phyloP scores from a whole-genome alignment of 2,888 invertebrate genomes.

The Cinara cedri region DNA sequence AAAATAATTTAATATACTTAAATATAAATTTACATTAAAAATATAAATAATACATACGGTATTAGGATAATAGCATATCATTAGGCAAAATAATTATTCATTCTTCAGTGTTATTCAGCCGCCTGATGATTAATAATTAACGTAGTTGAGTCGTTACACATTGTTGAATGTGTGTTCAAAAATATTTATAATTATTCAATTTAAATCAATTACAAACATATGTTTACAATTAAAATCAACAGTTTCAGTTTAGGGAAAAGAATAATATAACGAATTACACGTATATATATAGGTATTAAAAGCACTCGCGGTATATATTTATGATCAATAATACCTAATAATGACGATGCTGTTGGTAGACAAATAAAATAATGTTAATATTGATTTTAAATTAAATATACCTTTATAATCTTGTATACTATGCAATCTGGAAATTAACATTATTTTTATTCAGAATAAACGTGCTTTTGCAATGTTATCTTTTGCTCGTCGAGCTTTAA shows the following conservation, averaged over 20 bases:
- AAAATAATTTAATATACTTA: too few relatives aligned
- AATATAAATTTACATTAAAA: too few relatives aligned
- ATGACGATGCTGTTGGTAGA: neutral
- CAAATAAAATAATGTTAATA: neutral
- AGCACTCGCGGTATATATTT: too few relatives aligned
- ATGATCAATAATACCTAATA: too few relatives aligned
- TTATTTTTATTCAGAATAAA: neutral
- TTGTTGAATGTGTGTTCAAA: too few relatives aligned
- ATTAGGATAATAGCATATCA: neutral
- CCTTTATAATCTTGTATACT: neutral
- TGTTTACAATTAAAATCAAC: neutral
- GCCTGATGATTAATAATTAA: too few relatives aligned
- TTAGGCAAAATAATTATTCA: neutral
- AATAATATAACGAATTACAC: neutral
- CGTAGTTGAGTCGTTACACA: too few relatives aligned
- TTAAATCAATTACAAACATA: neutral
- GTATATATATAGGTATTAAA: too few relatives aligned
- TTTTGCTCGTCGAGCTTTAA: conserved; percentile 21
- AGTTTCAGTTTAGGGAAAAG: conserved; percentile 19
- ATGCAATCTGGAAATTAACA: neutral
- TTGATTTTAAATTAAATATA: neutral
- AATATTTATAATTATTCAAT: neutral
- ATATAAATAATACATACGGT: too few relatives aligned
- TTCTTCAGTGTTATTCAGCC: too few relatives aligned
- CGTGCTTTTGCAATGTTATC: conserved; percentile 33